Base-by-base conservation (phyloP, 2,888 invertebrate species). In the Drosophila mimica region DNA sequence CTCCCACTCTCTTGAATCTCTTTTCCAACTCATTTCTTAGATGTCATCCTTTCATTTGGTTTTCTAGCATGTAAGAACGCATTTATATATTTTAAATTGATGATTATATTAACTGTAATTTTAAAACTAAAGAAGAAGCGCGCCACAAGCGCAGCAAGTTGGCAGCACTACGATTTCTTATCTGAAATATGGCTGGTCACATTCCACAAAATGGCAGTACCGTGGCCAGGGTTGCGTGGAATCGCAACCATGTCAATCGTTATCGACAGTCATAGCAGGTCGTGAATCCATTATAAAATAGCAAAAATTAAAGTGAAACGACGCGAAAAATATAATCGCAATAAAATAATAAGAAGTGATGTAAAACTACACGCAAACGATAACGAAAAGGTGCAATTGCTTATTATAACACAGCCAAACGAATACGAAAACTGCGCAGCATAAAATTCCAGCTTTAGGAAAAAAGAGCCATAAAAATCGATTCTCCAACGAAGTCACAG, bases 381-480 rank as follows among this genome's bases (percentile, higher is more conserved):
- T 56, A 82, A 67, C 70, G 56, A 74, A 62, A 69, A 52, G 53
- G 73, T 89, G 88, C 49, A 58, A 62, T 56, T 71, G 53, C 20
- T 70, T 68, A 58, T 34, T 46, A 28, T 56, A 36, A 63, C 4
- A 58, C 9, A 66, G 38, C 28, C 15, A 58, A 67, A 56, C 54
- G 52, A 72, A 61, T 53, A 49, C 46, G 34, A 57, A 46, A 65
- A 71, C 40, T 59, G 67, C 65, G 56, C 72, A 71, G 69, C 71
- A 68, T 67, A 48, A 46, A 68, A 82, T 61, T 59, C 31, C 52
- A 71, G 70, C 74, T 72, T 68, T 71, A 63, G 34, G 46, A 65
- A 86, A 79, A 84, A 73, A 85, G 86, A 88, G 86, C 87, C 76
- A 86, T 86, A 90, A 90, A 91, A 91, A 91, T 91, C 91, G 91